Evolutionary conservation across 2,113 vertebrate genomes (phyloP).

Genomic region (Synodontis membranacea): DNA sequence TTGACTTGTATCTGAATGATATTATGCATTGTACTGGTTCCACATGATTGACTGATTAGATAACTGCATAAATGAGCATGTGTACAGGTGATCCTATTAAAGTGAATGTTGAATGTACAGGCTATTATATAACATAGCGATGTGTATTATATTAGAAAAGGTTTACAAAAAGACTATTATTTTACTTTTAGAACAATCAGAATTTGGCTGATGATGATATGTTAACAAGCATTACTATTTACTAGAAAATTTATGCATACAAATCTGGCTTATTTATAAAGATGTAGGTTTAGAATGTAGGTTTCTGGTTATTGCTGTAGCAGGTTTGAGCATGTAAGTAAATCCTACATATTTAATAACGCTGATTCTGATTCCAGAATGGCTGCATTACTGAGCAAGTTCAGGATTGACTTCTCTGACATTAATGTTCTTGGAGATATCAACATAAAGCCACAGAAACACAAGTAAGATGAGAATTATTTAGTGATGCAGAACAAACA

Average conservation of each 20-base stretch:
- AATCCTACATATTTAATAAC: neutral
- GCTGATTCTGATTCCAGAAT: slow-evolving; percentile 74
- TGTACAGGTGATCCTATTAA: too few relatives aligned
- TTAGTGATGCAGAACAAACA: neutral
- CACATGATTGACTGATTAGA: too few relatives aligned
- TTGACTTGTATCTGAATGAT: too few relatives aligned
- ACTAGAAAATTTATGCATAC: neutral
- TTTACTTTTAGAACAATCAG: neutral
- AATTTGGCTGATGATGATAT: slow-evolving; percentile 7
- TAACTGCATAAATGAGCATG: too few relatives aligned
- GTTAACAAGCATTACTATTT: neutral
- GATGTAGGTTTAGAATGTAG: neutral
- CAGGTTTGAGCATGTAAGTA: neutral
- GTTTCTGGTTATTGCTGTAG: neutral
- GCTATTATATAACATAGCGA: too few relatives aligned
- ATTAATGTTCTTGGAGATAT: slow-evolving; percentile 96
- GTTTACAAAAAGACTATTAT: neutral
- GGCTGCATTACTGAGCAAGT: slow-evolving; percentile 95
- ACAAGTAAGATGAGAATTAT: slow-evolving; percentile 78
- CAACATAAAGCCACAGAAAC: slow-evolving; percentile 96
- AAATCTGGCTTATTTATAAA: neutral
- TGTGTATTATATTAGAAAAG: neutral
- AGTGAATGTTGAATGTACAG: too few relatives aligned
- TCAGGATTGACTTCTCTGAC: slow-evolving; percentile 95
- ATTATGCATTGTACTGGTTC: too few relatives aligned